phyloP scores from a whole-genome alignment of 2,888 invertebrate species.

The Tolmerus cingulatus region DNA sequence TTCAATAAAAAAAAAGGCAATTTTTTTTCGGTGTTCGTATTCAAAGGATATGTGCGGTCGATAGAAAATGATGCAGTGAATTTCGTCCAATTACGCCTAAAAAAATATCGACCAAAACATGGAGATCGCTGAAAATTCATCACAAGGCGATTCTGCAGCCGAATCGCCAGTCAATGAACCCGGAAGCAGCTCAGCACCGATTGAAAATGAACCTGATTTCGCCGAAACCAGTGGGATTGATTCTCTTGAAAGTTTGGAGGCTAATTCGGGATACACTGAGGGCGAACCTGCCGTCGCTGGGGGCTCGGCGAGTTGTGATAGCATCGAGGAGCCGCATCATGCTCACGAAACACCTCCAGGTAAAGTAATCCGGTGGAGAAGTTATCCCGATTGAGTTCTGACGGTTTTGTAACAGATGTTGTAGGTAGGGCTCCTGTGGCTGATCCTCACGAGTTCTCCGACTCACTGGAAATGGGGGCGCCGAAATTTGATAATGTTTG shows the following conservation, averaged over 20 bases:
- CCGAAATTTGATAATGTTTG: constrained; percentile 30
- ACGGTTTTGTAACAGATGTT: neutral
- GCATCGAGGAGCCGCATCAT: neutral
- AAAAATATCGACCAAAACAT: neutral
- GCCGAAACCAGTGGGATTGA: neutral
- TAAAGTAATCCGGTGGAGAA: neutral
- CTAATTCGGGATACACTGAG: neutral
- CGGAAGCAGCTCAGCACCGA: neutral
- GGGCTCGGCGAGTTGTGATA: neutral
- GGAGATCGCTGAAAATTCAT: neutral
- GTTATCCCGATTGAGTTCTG: neutral
- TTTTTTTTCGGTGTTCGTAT: neutral
- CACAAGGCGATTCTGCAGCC: neutral
- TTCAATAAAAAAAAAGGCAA: neutral
- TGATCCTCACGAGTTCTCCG: neutral
- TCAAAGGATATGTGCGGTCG: neutral
- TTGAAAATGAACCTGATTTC: neutral
- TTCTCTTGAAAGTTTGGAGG: neutral
- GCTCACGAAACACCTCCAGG: neutral
- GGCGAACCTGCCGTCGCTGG: neutral
- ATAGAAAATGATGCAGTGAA: neutral
- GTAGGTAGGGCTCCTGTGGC: neutral
- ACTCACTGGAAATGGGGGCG: neutral
- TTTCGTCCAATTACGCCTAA: neutral
- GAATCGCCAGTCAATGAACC: constrained; percentile 16